Conservation (phyloP, 2,888 invertebrate genomes). For the Latrodectus hesperus region DNA sequence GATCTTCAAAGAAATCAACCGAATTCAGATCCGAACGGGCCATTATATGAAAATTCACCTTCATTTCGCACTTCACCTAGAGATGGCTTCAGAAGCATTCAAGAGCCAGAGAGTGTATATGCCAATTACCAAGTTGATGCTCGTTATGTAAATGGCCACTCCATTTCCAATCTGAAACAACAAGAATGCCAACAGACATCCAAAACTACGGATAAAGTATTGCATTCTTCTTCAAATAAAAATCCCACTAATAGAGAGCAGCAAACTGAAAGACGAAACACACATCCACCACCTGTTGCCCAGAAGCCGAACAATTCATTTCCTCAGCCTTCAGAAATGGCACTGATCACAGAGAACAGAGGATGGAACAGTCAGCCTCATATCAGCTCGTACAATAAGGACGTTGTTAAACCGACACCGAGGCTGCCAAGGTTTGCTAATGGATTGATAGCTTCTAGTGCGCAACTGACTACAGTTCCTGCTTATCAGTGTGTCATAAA, state of each 20-base stretch:
- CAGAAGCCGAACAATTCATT: conserved; percentile 46
- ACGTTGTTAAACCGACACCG: conserved; percentile 55
- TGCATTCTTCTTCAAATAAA: not conserved
- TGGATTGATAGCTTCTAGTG: conserved; percentile 30
- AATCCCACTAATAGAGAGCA: not conserved
- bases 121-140: conserved; percentile 43
- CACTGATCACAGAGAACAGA: conserved; percentile 45
- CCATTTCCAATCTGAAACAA: not conserved
- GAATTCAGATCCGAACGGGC: conserved; percentile 15
- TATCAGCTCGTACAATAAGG: conserved; percentile 33
- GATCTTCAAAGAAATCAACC: conserved; percentile 27
- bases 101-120: conserved; percentile 40
- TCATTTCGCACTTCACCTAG: not conserved
- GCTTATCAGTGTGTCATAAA: conserved; percentile 56
- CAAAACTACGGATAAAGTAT: not conserved
- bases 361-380: conserved; percentile 46
- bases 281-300: conserved; percentile 46
- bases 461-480: conserved; percentile 45
- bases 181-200: not conserved
- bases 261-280: conserved; percentile 16
- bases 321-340: conserved; percentile 56
- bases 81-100: conserved; percentile 18
- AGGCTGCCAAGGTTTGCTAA: conserved; percentile 40
- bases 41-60: conserved; percentile 39
- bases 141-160: conserved; percentile 11